Evolutionary conservation across 1,140 invertebrate species (phyloP), one percentile per base, ranked within the genome.

Genomic region (Drosophila tsacasi): DNA sequence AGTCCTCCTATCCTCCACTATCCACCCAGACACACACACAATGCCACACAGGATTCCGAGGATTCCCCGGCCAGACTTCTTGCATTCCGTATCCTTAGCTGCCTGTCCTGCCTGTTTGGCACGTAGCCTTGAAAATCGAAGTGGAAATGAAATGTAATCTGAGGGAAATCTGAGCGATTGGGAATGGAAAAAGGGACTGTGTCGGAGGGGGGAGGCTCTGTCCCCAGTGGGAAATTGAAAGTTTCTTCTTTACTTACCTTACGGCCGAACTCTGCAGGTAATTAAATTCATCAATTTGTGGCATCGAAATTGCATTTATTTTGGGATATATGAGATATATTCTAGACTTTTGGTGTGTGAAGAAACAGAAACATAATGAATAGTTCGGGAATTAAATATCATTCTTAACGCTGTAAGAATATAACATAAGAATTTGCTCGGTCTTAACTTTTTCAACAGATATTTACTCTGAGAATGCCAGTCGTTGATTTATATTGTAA

Each of bases 111-210:
- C 23, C 57, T 25, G 37, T 59, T 62, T 67, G 64, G 64, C 57
- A 67, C 64, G 64, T 67, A 63, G 58, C 67, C 68, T 58, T 57
- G 23, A 71, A 47, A 47, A 46, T 57, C 68, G 35, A 46, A 46
- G n/a, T 47, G 49, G 35, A 44, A 69, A 71, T 27, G 23, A 69
- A 46, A 35, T 69, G 49, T 23, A 71, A 69, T 39, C 65, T 46
- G 39, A 25, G 27, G 25, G 17, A 54, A 47, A 63, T 63, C 49
- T 63, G 54, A 57, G 61, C 35, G 42, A 60, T 60, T 60, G 55
- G 55, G 23, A 58, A 58, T 42, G 55, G 35, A 37, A 40, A 58
- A 40, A 3, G 32, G 32, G 9, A 57, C 32, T 15, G 9, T 5
- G 25, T 15, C 6, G n/a, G 4, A 15, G 19, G n/a, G 27, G 32